Evolutionary conservation across 2,797 vertebrate species (phyloP).

Genomic region (Acrocephalus scirpaceus): DNA sequence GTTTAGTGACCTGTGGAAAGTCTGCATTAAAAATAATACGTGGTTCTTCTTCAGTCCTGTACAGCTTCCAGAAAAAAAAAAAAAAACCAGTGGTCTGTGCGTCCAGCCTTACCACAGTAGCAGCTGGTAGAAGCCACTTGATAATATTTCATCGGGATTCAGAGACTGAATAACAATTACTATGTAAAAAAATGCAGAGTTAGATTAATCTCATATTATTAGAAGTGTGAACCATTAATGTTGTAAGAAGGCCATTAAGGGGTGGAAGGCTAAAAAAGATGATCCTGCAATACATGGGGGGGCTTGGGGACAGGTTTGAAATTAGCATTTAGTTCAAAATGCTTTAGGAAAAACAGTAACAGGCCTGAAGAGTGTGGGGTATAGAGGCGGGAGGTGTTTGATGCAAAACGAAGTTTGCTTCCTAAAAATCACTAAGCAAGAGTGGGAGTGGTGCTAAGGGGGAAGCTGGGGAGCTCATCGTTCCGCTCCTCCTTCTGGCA

Average conservation of each 20-base stretch:
- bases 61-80: not conserved
- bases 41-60: not conserved
- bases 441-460: not conserved
- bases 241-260: not conserved
- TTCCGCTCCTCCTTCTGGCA: not conserved
- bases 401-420: not conserved
- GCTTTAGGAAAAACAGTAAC: not conserved
- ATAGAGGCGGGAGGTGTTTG: fast-evolving
- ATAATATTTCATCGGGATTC: not conserved
- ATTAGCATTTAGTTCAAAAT: not conserved
- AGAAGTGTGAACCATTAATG: not conserved
- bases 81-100: not conserved
- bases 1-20: not conserved
- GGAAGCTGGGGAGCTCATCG: not conserved
- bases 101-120: not conserved
- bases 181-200: not conserved
- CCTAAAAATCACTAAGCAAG: not conserved
- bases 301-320: not conserved
- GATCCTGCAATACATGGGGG: not conserved
- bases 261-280: not conserved
- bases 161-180: not conserved
- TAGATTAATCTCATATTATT: not conserved
- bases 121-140: not conserved
- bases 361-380: not conserved
- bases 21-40: not conserved